Conservation (phyloP, 2,888 invertebrate genomes). For the Hyles lineata region DNA sequence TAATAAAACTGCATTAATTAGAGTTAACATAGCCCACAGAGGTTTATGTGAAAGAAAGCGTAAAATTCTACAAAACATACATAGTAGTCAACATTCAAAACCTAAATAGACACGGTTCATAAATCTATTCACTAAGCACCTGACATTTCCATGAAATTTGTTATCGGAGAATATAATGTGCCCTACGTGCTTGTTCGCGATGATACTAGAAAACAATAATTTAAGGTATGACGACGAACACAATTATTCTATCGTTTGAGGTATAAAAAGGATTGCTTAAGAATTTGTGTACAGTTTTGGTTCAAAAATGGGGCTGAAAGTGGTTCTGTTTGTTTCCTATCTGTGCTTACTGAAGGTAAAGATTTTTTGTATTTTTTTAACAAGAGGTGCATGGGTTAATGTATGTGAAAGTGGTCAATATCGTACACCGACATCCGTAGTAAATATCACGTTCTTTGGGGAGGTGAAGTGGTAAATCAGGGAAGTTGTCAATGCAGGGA, state of each 20-base stretch:
- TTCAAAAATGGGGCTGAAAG: conserved; percentile 56
- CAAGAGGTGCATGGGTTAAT: too few relatives aligned
- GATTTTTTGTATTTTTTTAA: not conserved
- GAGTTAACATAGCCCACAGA: too few relatives aligned
- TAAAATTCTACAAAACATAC: too few relatives aligned
- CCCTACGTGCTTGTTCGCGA: conserved; percentile 52
- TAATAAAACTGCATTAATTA: too few relatives aligned
- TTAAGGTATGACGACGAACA: conserved; percentile 54
- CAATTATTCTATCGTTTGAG: conserved; percentile 51
- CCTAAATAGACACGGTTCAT: not conserved
- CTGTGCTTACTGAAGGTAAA: conserved; percentile 66
- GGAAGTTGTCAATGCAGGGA: too few relatives aligned
- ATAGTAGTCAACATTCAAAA: too few relatives aligned
- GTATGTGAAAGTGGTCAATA: too few relatives aligned
- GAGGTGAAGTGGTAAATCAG: too few relatives aligned
- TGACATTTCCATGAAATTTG: conserved; percentile 32
- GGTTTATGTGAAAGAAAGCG: too few relatives aligned
- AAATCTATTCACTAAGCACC: conserved; percentile 11
- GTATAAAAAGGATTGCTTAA: conserved; percentile 56
- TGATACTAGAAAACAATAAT: conserved; percentile 44
- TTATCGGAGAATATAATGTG: conserved; percentile 42
- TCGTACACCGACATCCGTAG: too few relatives aligned
- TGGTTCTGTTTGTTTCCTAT: conserved; percentile 48
- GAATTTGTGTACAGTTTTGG: conserved; percentile 33
- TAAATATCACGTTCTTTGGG: too few relatives aligned